Base-by-base conservation (phyloP, 2,888 invertebrate species). In the Dichetophora obliterata region DNA sequence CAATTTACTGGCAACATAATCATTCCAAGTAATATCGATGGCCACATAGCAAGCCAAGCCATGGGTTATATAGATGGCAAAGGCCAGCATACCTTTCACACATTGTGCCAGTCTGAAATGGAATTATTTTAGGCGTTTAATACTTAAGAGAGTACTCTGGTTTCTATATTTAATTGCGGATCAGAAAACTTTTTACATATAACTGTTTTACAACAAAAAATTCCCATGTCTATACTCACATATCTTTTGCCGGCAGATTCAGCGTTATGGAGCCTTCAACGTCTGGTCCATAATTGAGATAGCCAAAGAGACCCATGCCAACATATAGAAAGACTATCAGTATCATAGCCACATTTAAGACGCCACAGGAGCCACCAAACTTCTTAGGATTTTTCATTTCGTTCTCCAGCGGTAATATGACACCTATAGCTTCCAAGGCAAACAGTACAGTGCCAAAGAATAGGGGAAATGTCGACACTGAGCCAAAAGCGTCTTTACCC, bases 401-500 rank as follows among this genome's bases (percentile, higher is more conserved):
- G 87, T 98, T 98, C 89, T 98, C 97, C 82, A 98, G 87, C 0
- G 98, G 82, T 8, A 81, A 72, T n/a, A 81, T 82, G 24, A 82
- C 81, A 22, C 81, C 81, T 66, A 81, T 82, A 9, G 82, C 75
- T 81, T 99, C 98, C 83, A 99, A 92, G 0, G 99, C 96, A 88
- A 98, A 99, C 69, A 99, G 91, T 0, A 97, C 98, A 0, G 98
- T 98, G 57, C 98, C 98, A 87, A 99, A 98, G 90, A 96, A 99
- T 1, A 99, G 91, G 0, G 99, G 98, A 84, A 96, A 94, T 75
- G 93, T 91, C 48, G 91, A 89, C 3, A 93, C 86, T 9, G 92
- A 90, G 0, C 94, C 95, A 70, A 94, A 91, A 0, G 93, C 90
- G 4, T 91, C 91, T 78, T 92, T 91, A 59, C 92, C 92, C 24